A percentile compares a stretch with the other conserved stretches of the same genome.
These are phyloP conservation scores for Oscheius sp. DNA, from an alignment of 2,888 invertebrate species.

Conservation along the genomic window DNA sequence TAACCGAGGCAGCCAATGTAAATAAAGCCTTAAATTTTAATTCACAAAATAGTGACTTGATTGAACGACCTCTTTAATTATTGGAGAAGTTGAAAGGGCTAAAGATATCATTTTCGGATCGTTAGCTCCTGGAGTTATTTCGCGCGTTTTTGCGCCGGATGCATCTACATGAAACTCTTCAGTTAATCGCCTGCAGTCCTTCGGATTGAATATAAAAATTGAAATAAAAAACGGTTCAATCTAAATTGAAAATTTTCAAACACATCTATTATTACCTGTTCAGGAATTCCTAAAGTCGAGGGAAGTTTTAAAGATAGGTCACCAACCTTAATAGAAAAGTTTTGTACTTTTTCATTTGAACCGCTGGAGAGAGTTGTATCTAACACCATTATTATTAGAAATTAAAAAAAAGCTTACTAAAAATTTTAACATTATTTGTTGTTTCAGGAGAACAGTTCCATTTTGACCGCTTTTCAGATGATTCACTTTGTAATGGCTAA, in stretches of 20 bases:
- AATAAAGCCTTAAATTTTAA: conserved; percentile 38
- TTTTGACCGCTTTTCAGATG: neutral
- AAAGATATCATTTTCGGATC: conserved; percentile 1
- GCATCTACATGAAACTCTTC: conserved; percentile 63
- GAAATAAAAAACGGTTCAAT: conserved; percentile 93
- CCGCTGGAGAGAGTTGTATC: neutral
- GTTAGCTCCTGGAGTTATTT: conserved; percentile 7
- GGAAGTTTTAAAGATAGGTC: conserved; percentile 35
- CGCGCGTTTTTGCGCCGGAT: conserved; percentile 35
- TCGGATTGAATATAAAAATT: conserved; percentile 86
- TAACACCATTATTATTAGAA: neutral
- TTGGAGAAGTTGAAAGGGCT: conserved; percentile 9
- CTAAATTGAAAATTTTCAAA: conserved; percentile 64
- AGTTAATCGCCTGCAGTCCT: conserved; percentile 51
- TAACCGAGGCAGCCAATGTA: conserved; percentile 40
- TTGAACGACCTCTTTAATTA: neutral
- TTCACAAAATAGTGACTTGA: neutral
- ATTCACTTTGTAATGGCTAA: conserved; percentile 9
- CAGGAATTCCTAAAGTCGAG: conserved; percentile 12
- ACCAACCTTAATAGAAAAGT: conserved; percentile 42
- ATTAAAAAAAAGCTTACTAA: neutral
- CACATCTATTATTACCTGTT: conserved; percentile 27
- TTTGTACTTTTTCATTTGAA: neutral
- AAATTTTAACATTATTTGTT: neutral
- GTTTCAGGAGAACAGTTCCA: conserved; percentile 19